A percentile compares a stretch with the other conserved stretches of the same genome.
These are phyloP conservation scores for Cephus cinctus DNA, from an alignment of 1,140 invertebrate genomes.

Conservation along the genomic window DNA sequence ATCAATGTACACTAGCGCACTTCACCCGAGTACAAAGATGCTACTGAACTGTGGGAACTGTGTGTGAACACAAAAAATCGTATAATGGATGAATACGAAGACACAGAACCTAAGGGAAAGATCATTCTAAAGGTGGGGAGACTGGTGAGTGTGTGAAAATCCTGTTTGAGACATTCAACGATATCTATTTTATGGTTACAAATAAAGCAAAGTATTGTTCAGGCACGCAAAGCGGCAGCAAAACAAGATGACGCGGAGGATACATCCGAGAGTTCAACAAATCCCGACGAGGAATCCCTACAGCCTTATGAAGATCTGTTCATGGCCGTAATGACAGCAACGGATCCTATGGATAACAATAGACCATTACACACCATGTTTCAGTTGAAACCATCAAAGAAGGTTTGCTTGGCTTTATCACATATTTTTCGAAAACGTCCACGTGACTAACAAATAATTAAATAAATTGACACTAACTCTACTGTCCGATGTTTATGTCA, in stretches of 20 bases:
- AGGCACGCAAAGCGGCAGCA: constrained; percentile 52
- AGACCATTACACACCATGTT: constrained; percentile 80
- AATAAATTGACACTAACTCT: constrained; percentile 13
- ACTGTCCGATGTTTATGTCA: no score
- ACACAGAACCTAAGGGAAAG: constrained; percentile 59
- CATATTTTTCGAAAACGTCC: neutral
- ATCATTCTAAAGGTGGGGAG: constrained; percentile 61
- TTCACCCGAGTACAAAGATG: constrained; percentile 87
- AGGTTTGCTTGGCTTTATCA: constrained; percentile 52
- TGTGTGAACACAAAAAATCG: constrained; percentile 60
- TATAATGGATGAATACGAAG: constrained; percentile 55
- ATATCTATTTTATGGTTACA: no score
- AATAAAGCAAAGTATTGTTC: no score
- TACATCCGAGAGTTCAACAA: constrained; percentile 70
- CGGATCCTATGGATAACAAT: constrained; percentile 77
- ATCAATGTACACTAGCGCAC: constrained; percentile 65
- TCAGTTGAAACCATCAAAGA: constrained; percentile 86
- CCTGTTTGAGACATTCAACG: no score
- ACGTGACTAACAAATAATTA: constrained; percentile 3
- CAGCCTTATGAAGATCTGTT: constrained; percentile 79
- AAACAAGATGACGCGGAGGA: constrained; percentile 62
- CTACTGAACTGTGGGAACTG: constrained; percentile 85
- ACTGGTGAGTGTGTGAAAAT: no score
- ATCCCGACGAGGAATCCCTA: constrained; percentile 69
- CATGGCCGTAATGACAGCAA: constrained; percentile 75